Percentiles rank a stretch among this genome's conserved stretches.
Conservation (phyloP, 2,113 vertebrate genomes). For the Erythrocercus mccallii region DNA sequence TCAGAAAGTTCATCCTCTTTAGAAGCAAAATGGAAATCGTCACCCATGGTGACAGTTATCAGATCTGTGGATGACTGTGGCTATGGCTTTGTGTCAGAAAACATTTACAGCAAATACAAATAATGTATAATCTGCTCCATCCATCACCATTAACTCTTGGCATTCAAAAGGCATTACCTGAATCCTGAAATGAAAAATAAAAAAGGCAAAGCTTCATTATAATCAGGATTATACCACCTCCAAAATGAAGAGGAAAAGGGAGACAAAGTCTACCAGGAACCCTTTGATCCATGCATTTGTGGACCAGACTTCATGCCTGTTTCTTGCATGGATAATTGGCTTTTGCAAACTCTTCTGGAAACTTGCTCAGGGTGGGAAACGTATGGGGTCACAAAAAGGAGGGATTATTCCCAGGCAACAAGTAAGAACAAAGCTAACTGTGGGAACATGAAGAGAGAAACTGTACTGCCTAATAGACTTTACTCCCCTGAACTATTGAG, state of each 20-base stretch:
- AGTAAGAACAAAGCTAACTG: neutral
- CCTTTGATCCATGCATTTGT: neutral
- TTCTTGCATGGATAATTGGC: neutral
- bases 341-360: neutral
- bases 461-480: neutral
- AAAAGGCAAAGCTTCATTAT: neutral
- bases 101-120: neutral
- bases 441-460: neutral
- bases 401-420: neutral
- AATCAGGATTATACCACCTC: neutral
- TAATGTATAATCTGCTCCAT: neutral
- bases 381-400: neutral
- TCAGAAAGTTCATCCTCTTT: neutral
- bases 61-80: neutral
- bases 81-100: neutral
- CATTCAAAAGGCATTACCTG: neutral
- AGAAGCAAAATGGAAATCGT: neutral
- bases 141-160: neutral
- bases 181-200: neutral
- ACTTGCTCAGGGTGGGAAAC: neutral
- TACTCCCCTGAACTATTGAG: neutral
- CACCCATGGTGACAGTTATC: slow-evolving; percentile 3
- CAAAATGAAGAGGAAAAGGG: neutral
- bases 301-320: neutral
- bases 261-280: neutral